Percentiles rank a stretch among this genome's conserved stretches.
Evolutionary conservation across 2,113 vertebrate species (phyloP).

Genomic region (Microtus ochrogaster): DNA sequence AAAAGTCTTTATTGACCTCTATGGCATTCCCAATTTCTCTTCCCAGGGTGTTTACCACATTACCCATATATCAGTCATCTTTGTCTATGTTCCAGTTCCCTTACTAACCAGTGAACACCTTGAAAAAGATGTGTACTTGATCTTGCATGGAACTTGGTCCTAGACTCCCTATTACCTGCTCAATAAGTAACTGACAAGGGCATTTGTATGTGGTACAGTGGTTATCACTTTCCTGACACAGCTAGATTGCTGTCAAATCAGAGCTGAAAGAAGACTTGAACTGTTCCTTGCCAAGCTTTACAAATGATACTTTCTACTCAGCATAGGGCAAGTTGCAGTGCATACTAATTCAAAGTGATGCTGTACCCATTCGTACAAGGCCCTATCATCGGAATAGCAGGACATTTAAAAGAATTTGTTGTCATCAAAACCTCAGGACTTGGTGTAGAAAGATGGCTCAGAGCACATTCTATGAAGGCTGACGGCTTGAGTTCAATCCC

Average conservation of each 20-base stretch:
- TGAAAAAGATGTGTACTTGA: not conserved
- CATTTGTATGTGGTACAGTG: constrained; percentile 24
- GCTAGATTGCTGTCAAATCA: constrained; percentile 30
- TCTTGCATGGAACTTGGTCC: not conserved
- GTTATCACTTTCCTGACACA: not conserved
- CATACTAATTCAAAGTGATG: constrained; percentile 18
- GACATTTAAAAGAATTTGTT: constrained; percentile 12
- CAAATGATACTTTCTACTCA: constrained; percentile 23
- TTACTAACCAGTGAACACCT: constrained; percentile 24
- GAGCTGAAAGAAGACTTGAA: constrained; percentile 17
- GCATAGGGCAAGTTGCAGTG: not conserved
- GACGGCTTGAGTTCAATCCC: not conserved
- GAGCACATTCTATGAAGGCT: not conserved
- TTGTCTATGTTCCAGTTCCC: not conserved
- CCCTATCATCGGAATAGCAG: not conserved
- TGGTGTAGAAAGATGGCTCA: not conserved
- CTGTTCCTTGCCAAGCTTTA: not conserved
- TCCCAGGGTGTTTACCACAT: not conserved
- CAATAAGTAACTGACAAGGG: constrained; percentile 6
- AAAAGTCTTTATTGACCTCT: constrained; percentile 43
- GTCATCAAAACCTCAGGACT: not conserved
- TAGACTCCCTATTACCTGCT: not conserved
- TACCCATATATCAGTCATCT: not conserved
- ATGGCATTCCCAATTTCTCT: not conserved
- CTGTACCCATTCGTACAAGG: not conserved